These are phyloP conservation scores for Eulemur albifrons DNA, from an alignment of 2,797 vertebrate genomes.

Conservation along the genomic window DNA sequence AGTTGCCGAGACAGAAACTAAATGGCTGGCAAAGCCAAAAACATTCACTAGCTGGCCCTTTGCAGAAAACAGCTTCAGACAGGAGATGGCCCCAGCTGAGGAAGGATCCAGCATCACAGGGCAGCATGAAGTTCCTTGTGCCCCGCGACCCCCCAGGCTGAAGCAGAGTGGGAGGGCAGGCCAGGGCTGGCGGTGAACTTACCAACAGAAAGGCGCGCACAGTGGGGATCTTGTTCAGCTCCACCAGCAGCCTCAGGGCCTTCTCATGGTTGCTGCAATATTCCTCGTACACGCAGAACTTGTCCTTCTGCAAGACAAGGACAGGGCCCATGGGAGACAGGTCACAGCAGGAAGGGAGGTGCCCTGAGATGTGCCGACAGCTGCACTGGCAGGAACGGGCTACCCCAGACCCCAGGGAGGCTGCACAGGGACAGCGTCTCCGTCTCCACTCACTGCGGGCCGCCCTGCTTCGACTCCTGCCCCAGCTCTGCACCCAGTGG, in stretches of 20 bases:
- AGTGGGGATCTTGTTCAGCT: slow-evolving; percentile 96
- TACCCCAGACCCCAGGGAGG: background rate
- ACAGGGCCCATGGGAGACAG: background rate
- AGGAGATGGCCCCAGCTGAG: background rate
- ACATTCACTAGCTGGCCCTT: background rate
- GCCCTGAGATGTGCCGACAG: accelerated
- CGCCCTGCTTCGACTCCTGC: background rate
- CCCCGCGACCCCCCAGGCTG: background rate
- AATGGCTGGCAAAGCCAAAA: background rate
- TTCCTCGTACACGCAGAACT: slow-evolving; percentile 96
- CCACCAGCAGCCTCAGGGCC: slow-evolving; percentile 95
- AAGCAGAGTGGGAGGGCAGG: background rate
- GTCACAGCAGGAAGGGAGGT: background rate
- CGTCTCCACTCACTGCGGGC: accelerated
- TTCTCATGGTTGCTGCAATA: slow-evolving; percentile 99
- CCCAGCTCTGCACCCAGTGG: background rate
- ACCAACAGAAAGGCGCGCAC: slow-evolving; percentile 97
- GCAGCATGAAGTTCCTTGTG: background rate
- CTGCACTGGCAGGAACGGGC: background rate
- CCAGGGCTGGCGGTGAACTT: slow-evolving; percentile 73
- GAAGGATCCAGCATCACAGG: accelerated
- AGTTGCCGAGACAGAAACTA: background rate
- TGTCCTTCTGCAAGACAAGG: slow-evolving; percentile 90
- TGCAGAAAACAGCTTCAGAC: background rate
- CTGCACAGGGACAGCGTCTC: accelerated